Base-by-base conservation (phyloP, 1,140 invertebrate species). In the Drosophila saltans region DNA sequence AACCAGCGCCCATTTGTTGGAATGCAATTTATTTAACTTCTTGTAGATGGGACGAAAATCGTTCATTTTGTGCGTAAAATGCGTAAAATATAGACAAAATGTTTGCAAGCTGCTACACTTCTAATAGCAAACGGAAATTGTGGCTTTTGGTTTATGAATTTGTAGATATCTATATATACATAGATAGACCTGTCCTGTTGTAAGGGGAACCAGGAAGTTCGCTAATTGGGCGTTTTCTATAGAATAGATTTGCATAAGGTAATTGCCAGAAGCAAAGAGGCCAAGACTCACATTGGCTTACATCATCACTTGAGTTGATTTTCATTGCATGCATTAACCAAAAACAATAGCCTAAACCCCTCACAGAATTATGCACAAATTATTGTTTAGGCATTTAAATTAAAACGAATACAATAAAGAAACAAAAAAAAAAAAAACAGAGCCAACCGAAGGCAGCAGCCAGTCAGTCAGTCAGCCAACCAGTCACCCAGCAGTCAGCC, bases 321-420 rank as follows among this genome's bases (percentile, higher is more conserved):
- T 73, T 57, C 68, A 55, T 67, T 63, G 66, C 60, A 71, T 85
- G 83, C 80, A 74, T 79, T 89, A 89, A 88, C 80, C 84, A 89
- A 89, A 89, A 89, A 89, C 84, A 89, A 89, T 81, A 89, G 73
- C 69, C 78, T 71, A 40, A 16, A 7, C 45, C 16, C 45, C 45
- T 21, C 16, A 43, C 67, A 80, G 78, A 81, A 89, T 83, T 84
- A 81, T 89, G 84, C 84, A 75, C 70, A 89, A 79, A 89, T 89
- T 84, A 89, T 89, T 89, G 84, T 89, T 89, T 84, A 89, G 71
- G 84, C 84, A 89, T 89, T 89, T 89, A 78, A 89, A 84, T 89
- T 84, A 69, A 83, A 89, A 75, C 69, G 80, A 84, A 89, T 72
- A 80, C 80, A 89, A 88, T 86, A 89, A 81, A 82, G 4, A 30